Base-by-base conservation (phyloP, 1,140 invertebrate species). In the Hormaphis cornu region DNA sequence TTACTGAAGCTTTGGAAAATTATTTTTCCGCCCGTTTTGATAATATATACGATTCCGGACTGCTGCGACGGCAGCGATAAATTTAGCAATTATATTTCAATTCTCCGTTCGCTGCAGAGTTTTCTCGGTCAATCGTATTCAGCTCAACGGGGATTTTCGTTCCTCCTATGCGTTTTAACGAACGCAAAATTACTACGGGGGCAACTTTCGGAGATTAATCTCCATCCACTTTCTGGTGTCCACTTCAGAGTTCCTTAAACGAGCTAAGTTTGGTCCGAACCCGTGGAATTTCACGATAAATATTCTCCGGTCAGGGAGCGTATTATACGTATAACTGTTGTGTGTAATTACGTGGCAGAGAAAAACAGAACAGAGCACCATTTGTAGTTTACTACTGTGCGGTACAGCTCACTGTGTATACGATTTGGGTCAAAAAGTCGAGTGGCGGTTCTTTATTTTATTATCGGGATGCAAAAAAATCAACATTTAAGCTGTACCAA, bases 11-110 rank as follows among this genome's bases (percentile, higher is more conserved):
- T n/a, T n/a, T n/a, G n/a, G n/a, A n/a, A n/a, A n/a, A n/a, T n/a
- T n/a, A n/a, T n/a, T n/a, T n/a, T n/a, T n/a, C n/a, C n/a, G n/a
- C n/a, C n/a, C 40, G 12, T 30, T 44, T 63, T 63, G 58, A 46
- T 63, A 63, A 30, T 14, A n/a, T n/a, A n/a, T n/a, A n/a, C n/a
- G n/a, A n/a, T n/a, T n/a, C n/a, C 7, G 37, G 7, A 40, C 7
- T 14, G 37, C 37, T 40, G 37, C 37, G 37, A 8, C 37, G 40
- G 40, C 22, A 30, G 9, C 24, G 24, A 63, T 63, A 63, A 44
- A 50, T 66, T 35, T n/a, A 20, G 44, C 18, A 35, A 66, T 66
- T 66, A 66, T 66, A 66, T 48, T 66, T 66, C 61, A 46, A 66
- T 66, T 48, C 22, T 24, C 10, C 30, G 22, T 63, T 63, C 48